Conservation (phyloP, 2,113 vertebrate species). For the Gymnarchus niloticus region DNA sequence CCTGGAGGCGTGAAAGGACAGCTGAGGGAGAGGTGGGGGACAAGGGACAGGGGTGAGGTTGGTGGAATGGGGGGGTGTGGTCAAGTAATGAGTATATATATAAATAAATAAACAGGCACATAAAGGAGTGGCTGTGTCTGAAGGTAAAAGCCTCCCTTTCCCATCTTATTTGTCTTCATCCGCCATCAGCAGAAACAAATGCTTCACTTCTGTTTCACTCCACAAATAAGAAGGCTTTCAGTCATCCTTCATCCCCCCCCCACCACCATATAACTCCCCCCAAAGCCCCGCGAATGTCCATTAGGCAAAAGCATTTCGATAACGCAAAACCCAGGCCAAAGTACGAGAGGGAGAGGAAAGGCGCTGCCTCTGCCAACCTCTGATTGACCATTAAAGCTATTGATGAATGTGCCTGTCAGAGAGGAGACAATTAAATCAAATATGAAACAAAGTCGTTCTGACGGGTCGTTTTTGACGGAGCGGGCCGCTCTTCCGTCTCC, state of each 20-base stretch:
- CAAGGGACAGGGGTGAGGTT: constrained; percentile 23
- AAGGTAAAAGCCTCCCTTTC: constrained; percentile 46
- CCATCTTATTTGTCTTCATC: constrained; percentile 53
- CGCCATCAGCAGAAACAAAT: constrained; percentile 67
- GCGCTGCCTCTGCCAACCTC: constrained; percentile 87
- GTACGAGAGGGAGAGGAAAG: constrained; percentile 76
- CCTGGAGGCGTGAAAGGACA: constrained; percentile 72
- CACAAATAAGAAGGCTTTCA: constrained; percentile 78
- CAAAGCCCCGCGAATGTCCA: constrained; percentile 65
- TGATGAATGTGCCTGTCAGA: constrained; percentile 99
- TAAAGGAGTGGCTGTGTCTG: constrained; percentile 61
- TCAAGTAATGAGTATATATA: constrained; percentile 27
- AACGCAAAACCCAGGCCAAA: constrained; percentile 82
- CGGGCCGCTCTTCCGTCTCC: constrained; percentile 86
- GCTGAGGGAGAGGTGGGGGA: constrained; percentile 37
- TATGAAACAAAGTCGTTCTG: constrained; percentile 99
- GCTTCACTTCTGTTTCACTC: constrained; percentile 60
- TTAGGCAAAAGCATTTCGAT: constrained; percentile 97
- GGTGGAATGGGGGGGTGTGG: constrained; percentile 16
- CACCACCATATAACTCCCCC: too few relatives aligned
- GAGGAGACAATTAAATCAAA: constrained; percentile 99
- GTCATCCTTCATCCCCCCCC: constrained; percentile 62
- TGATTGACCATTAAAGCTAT: constrained; percentile 99
- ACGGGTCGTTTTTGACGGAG: constrained; percentile 91
- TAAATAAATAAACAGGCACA: constrained; percentile 32